Conservation (phyloP, 1,140 invertebrate species). For the Calliphora vicina region DNA sequence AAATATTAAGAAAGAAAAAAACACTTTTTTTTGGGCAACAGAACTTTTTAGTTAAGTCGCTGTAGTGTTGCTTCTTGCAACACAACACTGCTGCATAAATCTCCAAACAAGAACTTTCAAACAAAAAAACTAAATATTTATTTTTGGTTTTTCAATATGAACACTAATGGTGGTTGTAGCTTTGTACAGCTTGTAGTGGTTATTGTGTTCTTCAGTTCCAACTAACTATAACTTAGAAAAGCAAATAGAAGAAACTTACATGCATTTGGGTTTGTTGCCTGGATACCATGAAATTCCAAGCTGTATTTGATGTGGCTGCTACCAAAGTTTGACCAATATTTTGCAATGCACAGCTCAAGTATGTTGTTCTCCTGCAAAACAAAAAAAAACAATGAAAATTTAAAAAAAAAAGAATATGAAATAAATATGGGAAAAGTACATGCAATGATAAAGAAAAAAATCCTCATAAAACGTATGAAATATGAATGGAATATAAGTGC, state of each 20-base stretch:
- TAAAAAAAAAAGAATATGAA: neutral
- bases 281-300: constrained; percentile 84
- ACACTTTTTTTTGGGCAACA: too few species aligned
- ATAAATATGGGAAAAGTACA: neutral
- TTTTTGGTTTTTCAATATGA: neutral
- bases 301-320: constrained; percentile 78
- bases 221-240: neutral
- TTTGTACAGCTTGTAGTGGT: neutral
- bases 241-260: constrained; percentile 51
- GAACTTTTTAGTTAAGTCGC: too few species aligned
- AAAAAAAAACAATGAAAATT: constrained; percentile 16
- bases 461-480: neutral
- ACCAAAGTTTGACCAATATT: constrained; percentile 93
- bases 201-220: neutral
- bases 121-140: neutral
- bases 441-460: neutral
- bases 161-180: neutral
- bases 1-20: neutral
- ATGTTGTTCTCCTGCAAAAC: constrained; percentile 63
- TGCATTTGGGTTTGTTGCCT: constrained; percentile 69
- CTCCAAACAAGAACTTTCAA: neutral
- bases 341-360: constrained; percentile 87
- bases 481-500: neutral
- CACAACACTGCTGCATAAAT: neutral
- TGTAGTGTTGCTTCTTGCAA: neutral